Evolutionary conservation across 2,888 invertebrate species (phyloP).

Genomic region (Andricus quercusramuli): DNA sequence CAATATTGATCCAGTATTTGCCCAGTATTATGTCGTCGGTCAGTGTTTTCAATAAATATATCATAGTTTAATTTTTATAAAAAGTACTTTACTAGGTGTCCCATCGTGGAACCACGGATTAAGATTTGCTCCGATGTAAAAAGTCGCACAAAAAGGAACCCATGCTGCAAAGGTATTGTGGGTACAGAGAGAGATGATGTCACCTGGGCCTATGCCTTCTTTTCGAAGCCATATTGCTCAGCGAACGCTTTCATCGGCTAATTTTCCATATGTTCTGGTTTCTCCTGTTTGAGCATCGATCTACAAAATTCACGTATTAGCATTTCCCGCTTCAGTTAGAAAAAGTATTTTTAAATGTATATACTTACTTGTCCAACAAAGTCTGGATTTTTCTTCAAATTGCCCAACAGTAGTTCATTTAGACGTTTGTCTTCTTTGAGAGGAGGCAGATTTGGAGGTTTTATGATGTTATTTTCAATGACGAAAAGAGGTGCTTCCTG

Average conservation of each 20-base stretch:
- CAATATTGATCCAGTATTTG: no score
- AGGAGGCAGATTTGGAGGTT: constrained; percentile 48
- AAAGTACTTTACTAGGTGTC: constrained; percentile 58
- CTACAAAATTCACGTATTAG: constrained; percentile 49
- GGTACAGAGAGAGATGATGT: constrained; percentile 65
- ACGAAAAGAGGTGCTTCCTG: constrained; percentile 1
- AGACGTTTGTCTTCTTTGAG: not conserved
- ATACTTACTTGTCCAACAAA: constrained; percentile 42
- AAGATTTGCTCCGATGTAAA: constrained; percentile 64
- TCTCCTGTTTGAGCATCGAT: constrained; percentile 60
- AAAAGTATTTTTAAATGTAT: no score
- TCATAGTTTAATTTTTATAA: no score
- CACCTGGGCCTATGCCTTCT: constrained; percentile 60
- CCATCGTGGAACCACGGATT: constrained; percentile 68
- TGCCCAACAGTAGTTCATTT: not conserved
- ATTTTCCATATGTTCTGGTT: constrained; percentile 59
- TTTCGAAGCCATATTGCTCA: constrained; percentile 70
- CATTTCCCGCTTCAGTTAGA: no score
- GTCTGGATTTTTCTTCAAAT: constrained; percentile 27
- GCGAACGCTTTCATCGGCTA: constrained; percentile 63
- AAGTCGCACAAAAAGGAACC: constrained; percentile 64
- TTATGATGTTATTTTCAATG: constrained; percentile 60
- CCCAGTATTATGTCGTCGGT: constrained; percentile 21
- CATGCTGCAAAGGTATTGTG: constrained; percentile 65
- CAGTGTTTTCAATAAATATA: no score